Conservation (phyloP, 2,113 vertebrate species). For the Dipodomys merriami region DNA sequence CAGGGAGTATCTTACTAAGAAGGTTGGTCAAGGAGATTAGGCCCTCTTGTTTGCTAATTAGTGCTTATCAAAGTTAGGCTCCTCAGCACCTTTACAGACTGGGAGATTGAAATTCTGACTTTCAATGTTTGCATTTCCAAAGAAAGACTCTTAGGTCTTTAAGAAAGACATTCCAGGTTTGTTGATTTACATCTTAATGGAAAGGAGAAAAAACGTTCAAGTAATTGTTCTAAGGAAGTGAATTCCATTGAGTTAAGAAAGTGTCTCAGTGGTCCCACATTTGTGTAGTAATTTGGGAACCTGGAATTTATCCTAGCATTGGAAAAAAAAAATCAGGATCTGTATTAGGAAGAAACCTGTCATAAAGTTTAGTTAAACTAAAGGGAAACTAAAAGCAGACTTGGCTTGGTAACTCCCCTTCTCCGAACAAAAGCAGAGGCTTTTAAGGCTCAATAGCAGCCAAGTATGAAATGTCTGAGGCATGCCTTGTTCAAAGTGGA, state of each 20-base stretch:
- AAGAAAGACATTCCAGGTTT: neutral
- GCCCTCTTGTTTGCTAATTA: slow-evolving; percentile 45
- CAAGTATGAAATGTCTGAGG: neutral
- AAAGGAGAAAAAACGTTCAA: neutral
- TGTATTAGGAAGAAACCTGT: neutral
- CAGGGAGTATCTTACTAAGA: neutral
- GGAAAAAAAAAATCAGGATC: too few relatives aligned
- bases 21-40: neutral
- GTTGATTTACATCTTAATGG: slow-evolving; percentile 41
- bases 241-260: neutral
- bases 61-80: neutral
- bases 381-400: neutral
- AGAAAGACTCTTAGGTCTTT: neutral
- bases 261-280: too few relatives aligned
- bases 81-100: neutral
- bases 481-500: neutral
- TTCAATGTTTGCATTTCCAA: slow-evolving; percentile 40
- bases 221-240: neutral
- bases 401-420: neutral
- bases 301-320: too few relatives aligned
- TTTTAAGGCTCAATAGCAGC: neutral
- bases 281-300: too few relatives aligned
- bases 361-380: neutral
- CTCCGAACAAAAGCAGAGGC: neutral
- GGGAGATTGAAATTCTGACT: neutral